Percentiles rank a stretch among this genome's conserved stretches.
These are phyloP conservation scores for Apis dorsata DNA, from an alignment of 1,140 invertebrate genomes.

Conservation along the genomic window DNA sequence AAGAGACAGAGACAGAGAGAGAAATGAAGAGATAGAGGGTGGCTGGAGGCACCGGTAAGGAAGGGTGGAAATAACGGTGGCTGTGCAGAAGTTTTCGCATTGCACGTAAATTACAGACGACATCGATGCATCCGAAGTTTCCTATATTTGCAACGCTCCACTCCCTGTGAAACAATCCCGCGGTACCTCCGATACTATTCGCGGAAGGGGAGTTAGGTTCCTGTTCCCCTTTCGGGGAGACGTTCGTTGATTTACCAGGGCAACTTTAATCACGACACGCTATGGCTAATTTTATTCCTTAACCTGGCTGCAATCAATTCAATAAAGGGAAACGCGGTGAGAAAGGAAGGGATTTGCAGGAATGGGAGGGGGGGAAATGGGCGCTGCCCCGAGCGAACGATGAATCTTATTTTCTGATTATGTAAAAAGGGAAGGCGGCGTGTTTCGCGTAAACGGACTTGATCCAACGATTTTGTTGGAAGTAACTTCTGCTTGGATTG, in stretches of 20 bases:
- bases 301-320: constrained; percentile 25
- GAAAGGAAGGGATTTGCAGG: too few relatives aligned
- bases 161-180: constrained; percentile 25
- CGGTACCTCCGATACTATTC: constrained; percentile 17
- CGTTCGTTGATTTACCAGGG: constrained; percentile 41
- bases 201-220: background rate
- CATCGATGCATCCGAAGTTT: constrained; percentile 49
- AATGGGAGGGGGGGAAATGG: too few relatives aligned
- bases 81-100: constrained; percentile 42
- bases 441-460: background rate
- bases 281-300: constrained; percentile 40
- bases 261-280: constrained; percentile 43
- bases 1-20: background rate
- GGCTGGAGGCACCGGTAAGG: background rate
- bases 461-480: background rate
- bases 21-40: background rate
- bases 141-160: constrained; percentile 39
- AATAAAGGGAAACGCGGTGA: constrained; percentile 4
- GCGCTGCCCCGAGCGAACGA: background rate
- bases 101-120: constrained; percentile 49
- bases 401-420: constrained; percentile 40
- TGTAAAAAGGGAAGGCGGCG: background rate
- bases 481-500: constrained; percentile 17
- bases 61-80: constrained; percentile 32
- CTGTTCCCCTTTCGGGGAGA: too few relatives aligned